These are phyloP conservation scores for Bedellia somnulentella DNA, from an alignment of 2,888 invertebrate species.

Conservation along the genomic window DNA sequence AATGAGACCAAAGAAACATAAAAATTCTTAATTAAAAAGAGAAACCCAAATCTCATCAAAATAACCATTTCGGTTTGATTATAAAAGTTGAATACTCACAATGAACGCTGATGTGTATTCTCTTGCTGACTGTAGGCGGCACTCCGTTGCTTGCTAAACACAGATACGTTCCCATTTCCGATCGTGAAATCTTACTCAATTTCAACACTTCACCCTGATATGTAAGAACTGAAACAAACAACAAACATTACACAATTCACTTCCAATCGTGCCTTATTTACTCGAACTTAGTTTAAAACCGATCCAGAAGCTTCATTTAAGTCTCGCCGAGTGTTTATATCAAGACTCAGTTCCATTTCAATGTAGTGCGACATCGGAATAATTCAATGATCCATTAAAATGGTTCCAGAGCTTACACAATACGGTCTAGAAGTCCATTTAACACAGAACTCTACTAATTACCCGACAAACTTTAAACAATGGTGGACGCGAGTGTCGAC, in stretches of 20 bases:
- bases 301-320: no score
- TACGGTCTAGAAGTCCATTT: slow-evolving; percentile 47
- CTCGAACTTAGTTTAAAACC: no score
- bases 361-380: no score
- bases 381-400: slow-evolving; percentile 13
- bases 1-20: no score
- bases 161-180: slow-evolving; percentile 90
- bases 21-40: no score
- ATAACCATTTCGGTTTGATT: no score
- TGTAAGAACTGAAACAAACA: slow-evolving; percentile 62
- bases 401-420: slow-evolving; percentile 11
- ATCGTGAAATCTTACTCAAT: slow-evolving; percentile 80
- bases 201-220: slow-evolving; percentile 81
- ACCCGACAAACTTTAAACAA: slow-evolving; percentile 57
- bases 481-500: slow-evolving; percentile 57
- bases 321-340: no score
- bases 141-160: slow-evolving; percentile 89
- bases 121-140: slow-evolving; percentile 86
- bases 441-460: slow-evolving; percentile 53
- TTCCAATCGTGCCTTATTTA: no score
- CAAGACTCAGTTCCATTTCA: no score
- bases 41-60: no score
- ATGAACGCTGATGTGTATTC: slow-evolving; percentile 87
- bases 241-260: slow-evolving; percentile 1
- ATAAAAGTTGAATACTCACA: no score